Evolutionary conservation across 2,888 invertebrate genomes (phyloP).

Genomic region (Andricus quercusramuli): DNA sequence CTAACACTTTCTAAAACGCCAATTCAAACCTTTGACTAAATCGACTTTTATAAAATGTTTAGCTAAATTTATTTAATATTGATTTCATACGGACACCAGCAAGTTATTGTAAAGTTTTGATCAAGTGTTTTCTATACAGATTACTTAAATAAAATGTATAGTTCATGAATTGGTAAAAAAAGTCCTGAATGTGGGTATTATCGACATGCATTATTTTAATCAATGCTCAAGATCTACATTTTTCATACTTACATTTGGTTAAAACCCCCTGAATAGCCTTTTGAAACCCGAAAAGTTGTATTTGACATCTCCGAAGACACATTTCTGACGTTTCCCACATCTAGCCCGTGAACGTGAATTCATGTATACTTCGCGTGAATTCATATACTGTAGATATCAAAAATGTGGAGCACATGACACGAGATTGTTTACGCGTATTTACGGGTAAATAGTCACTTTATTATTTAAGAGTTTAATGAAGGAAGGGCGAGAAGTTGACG

Average conservation of each 20-base stretch:
- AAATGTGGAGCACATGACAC: slow-evolving; percentile 75
- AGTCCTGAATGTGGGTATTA: not conserved
- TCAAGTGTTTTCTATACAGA: not conserved
- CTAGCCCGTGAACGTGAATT: slow-evolving; percentile 46
- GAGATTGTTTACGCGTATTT: slow-evolving; percentile 77
- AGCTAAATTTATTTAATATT: not conserved
- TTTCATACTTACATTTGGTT: not conserved
- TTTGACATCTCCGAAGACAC: slow-evolving; percentile 8
- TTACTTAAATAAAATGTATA: not conserved
- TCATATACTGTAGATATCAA: slow-evolving; percentile 56
- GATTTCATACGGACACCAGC: not conserved
- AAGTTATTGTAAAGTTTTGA: slow-evolving; percentile 17
- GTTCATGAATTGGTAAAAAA: not conserved
- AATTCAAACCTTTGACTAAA: slow-evolving; percentile 27
- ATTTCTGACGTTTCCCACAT: slow-evolving; percentile 20
- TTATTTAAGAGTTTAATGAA: slow-evolving; percentile 18
- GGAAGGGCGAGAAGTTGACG: slow-evolving; percentile 59
- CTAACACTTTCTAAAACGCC: slow-evolving; percentile 4
- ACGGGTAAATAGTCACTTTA: slow-evolving; percentile 70
- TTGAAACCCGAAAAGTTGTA: not conserved
- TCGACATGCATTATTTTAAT: slow-evolving; percentile 1
- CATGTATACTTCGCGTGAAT: slow-evolving; percentile 50
- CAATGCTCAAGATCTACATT: slow-evolving; percentile 5
- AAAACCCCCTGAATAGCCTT: not conserved
- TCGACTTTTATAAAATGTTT: slow-evolving; percentile 13